Evolutionary conservation across 2,888 invertebrate species (phyloP), one percentile per base, ranked within the genome.

Genomic region (Diplazon laetatorius): DNA sequence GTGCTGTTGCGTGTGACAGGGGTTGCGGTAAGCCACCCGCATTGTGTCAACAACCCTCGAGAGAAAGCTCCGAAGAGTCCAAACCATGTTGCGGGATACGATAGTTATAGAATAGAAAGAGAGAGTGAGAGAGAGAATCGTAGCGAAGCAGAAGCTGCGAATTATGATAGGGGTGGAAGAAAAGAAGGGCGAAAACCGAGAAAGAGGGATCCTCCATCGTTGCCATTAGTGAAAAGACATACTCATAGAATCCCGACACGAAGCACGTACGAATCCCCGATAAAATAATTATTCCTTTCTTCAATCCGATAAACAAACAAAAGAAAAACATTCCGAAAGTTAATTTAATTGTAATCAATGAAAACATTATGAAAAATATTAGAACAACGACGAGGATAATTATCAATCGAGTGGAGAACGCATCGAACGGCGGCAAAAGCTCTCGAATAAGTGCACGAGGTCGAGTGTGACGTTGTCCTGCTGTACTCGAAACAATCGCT

Each of bases 161-260:
- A 89, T 90, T 89, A 89, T 88, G 87, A 90, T 90, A 89, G 89
- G 89, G 90, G 89, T 86, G 82, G 80, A 78, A 83, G 82, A 84
- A 39, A 59, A 44, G 72, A 80, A 78, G 62, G 57, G 68, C 72
- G 60, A 62, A 25, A 25, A 55, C 25, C 46, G 12, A 72, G 42
- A 37, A 44, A 60, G 42, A 71, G 74, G 63, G 59, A 76, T 73
- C 78, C 65, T 48, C 39, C 52, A 55, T 46, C 70, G 71, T 77
- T 73, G 77, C 71, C 57, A 69, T 74, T 68, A 76, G 72, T 75
- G 57, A 37, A 75, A 63, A 65, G 62, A 72, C 68, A n/a, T n/a
- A 63, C 22, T 44, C 30, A 6, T 6, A 59, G 52, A 71, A 66
- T 71, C 65, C 30, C 18, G 30, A 70, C 44, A 69, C 59, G 52